A percentile compares a stretch with the other conserved stretches of the same genome.
These are phyloP conservation scores for Rhombomys opimus DNA, from an alignment of 2,113 vertebrate species.

Conservation along the genomic window DNA sequence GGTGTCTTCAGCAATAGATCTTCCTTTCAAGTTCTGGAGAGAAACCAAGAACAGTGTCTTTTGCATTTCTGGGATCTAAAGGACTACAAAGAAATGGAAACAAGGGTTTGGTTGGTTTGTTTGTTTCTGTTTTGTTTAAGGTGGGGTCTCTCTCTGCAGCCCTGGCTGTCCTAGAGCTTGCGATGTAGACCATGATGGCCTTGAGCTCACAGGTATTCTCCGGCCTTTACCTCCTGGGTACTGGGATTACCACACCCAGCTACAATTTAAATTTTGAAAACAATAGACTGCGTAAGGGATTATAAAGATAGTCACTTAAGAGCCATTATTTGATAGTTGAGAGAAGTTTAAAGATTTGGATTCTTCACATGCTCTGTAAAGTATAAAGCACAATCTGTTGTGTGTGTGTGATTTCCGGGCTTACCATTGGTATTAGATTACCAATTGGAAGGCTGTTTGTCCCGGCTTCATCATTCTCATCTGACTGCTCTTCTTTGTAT, in stretches of 20 bases:
- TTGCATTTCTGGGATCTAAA: background rate
- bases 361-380: slow-evolving; percentile 34
- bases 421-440: background rate
- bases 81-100: slow-evolving; percentile 5
- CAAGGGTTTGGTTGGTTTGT: background rate
- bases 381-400: background rate
- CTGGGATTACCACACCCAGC: background rate
- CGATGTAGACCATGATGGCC: background rate
- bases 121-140: background rate
- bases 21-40: background rate
- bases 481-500: background rate
- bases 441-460: background rate
- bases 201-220: background rate
- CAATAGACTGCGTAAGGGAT: background rate
- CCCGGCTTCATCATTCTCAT: background rate
- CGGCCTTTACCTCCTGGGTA: background rate
- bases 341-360: slow-evolving; percentile 15
- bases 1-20: background rate
- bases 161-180: background rate
- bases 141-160: background rate
- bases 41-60: background rate
- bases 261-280: slow-evolving; percentile 38
- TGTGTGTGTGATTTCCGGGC: background rate
- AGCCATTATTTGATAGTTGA: slow-evolving; percentile 33
- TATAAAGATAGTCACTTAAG: slow-evolving; percentile 19